Evolutionary conservation across 2,113 vertebrate species (phyloP).

Genomic region (Gobiocypris rarus): DNA sequence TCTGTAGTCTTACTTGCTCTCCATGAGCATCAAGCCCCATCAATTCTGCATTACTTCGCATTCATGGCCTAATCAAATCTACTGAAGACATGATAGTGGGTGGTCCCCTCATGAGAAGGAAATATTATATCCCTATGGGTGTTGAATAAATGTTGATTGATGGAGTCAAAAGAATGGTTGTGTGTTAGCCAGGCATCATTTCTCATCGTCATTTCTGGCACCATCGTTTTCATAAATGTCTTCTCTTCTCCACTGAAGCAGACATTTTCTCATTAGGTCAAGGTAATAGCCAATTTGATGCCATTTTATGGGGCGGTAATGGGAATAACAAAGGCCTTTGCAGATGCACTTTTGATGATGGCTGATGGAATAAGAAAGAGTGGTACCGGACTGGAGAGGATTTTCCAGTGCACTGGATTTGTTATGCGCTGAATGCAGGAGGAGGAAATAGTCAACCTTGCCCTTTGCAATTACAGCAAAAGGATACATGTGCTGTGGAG

Average conservation of each 20-base stretch:
- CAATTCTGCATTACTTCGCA: constrained; percentile 41
- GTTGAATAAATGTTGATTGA: constrained; percentile 40
- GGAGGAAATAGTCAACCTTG: not conserved
- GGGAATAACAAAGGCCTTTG: constrained; percentile 43
- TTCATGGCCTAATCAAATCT: constrained; percentile 35
- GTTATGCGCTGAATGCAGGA: not conserved
- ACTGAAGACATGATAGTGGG: constrained; percentile 38
- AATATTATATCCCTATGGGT: constrained; percentile 10
- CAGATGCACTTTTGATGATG: constrained; percentile 37
- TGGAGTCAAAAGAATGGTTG: constrained; percentile 5
- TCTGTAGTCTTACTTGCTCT: constrained; percentile 5
- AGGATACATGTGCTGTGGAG: not conserved
- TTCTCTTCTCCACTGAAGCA: constrained; percentile 44
- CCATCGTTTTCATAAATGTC: constrained; percentile 44
- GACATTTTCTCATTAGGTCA: constrained; percentile 47
- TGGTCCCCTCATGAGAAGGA: constrained; percentile 15
- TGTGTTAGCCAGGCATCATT: constrained; percentile 21
- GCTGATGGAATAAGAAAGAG: constrained; percentile 43
- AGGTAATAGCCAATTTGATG: constrained; percentile 46
- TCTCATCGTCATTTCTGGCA: constrained; percentile 42
- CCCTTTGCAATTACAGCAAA: constrained; percentile 19
- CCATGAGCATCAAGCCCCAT: constrained; percentile 8
- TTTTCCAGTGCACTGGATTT: constrained; percentile 9
- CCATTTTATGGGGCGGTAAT: constrained; percentile 43
- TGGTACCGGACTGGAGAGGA: constrained; percentile 18